Conservation (phyloP, 1,140 invertebrate genomes). For the Aradophagus sp. region DNA sequence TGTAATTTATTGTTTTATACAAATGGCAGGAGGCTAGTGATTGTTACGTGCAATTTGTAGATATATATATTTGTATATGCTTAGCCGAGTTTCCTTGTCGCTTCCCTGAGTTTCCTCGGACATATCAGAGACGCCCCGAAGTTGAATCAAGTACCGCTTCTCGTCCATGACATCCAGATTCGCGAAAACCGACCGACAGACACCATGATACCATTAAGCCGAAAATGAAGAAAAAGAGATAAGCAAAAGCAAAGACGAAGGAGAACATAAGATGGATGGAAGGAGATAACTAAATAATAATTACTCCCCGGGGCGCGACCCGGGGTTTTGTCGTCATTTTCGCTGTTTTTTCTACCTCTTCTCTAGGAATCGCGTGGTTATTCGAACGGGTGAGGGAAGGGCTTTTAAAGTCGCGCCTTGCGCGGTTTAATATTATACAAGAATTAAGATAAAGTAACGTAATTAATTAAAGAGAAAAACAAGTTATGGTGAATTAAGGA, state of each 20-base stretch:
- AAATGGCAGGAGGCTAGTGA: conserved; percentile 31
- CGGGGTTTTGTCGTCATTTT: conserved; percentile 70
- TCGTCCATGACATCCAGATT: conserved; percentile 57
- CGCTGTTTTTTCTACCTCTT: conserved; percentile 73
- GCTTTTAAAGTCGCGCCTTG: conserved; percentile 52
- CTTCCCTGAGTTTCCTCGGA: conserved; percentile 55
- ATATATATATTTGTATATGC: conserved; percentile 50
- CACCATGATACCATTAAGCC: conserved; percentile 61
- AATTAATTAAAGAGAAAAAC: conserved; percentile 37
- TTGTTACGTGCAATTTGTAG: conserved; percentile 51
- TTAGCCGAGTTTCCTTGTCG: conserved; percentile 43
- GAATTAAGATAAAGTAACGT: conserved; percentile 38
- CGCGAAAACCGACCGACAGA: conserved; percentile 37
- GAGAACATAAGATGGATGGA: conserved; percentile 31
- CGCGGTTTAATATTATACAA: conserved; percentile 37
- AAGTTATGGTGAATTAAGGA: too few relatives aligned
- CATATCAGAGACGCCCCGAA: conserved; percentile 52
- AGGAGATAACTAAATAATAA: conserved; percentile 47
- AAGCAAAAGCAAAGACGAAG: conserved; percentile 41
- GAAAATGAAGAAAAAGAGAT: conserved; percentile 31
- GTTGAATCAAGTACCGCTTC: conserved; percentile 18
- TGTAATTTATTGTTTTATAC: conserved; percentile 47
- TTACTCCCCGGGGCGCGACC: conserved; percentile 56
- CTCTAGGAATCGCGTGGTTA: conserved; percentile 67
- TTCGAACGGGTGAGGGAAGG: conserved; percentile 56